Conservation (phyloP, 2,113 vertebrate genomes). For the Hemiprocne comata region DNA sequence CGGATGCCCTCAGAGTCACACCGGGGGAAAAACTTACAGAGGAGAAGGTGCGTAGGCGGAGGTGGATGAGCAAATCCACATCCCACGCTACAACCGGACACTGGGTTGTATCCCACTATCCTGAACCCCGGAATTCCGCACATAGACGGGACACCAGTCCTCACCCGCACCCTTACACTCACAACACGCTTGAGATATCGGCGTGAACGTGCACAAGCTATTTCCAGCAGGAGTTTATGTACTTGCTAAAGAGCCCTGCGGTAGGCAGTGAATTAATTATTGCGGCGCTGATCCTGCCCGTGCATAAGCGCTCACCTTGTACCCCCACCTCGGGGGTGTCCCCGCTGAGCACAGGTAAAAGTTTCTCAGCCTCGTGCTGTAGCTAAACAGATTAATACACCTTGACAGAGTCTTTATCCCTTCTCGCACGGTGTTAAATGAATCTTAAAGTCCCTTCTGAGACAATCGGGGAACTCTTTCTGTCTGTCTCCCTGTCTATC, state of each 20-base stretch:
- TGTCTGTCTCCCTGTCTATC: background rate
- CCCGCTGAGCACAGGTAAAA: background rate
- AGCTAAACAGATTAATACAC: background rate
- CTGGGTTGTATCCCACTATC: rapidly evolving
- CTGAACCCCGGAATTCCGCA: background rate
- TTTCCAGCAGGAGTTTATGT: background rate
- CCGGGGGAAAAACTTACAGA: background rate
- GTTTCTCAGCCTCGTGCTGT: background rate
- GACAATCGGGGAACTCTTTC: background rate
- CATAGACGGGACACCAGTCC: too few species aligned
- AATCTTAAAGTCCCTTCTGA: background rate
- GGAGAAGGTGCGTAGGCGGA: rapidly evolving
- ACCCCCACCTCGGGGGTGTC: background rate
- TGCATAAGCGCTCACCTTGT: background rate
- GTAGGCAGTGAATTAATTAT: background rate
- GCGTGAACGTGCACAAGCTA: rapidly evolving
- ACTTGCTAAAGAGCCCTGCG: background rate
- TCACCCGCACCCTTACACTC: too few species aligned
- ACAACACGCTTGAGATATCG: background rate
- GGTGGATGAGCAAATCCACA: background rate
- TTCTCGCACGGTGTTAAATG: background rate
- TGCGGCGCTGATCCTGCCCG: too few species aligned
- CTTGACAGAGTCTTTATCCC: background rate
- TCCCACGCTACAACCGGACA: rapidly evolving
- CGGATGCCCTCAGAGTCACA: rapidly evolving